Evolutionary conservation across 2,113 vertebrate genomes (phyloP).

Genomic region (Chiloscyllium plagiosum): DNA sequence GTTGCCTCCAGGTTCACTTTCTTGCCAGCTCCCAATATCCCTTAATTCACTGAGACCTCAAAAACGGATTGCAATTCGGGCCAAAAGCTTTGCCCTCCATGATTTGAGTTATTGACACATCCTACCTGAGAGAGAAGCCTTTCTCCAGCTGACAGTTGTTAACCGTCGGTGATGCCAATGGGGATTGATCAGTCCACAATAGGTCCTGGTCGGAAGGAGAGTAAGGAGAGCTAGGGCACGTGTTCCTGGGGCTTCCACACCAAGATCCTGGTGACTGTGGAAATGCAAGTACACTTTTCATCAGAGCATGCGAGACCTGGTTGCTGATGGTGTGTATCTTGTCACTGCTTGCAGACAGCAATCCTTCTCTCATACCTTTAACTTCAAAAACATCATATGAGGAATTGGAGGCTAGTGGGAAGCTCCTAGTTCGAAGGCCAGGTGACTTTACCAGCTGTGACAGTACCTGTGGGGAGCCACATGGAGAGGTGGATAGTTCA

Average conservation of each 20-base stretch:
- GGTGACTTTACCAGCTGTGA: constrained; percentile 45
- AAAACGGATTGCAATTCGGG: neutral
- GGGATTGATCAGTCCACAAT: constrained; percentile 32
- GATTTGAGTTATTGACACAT: constrained; percentile 24
- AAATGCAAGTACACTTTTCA: constrained; percentile 73
- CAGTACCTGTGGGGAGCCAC: constrained; percentile 35
- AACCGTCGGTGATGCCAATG: neutral
- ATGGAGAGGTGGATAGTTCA: constrained; percentile 39
- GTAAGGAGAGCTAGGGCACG: constrained; percentile 41
- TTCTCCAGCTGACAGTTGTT: constrained; percentile 53
- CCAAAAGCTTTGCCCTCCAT: neutral
- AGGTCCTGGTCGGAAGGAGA: constrained; percentile 43
- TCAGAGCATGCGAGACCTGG: constrained; percentile 79
- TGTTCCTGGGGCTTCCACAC: constrained; percentile 45
- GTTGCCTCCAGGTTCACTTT: neutral
- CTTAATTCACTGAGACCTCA: neutral
- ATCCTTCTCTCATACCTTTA: constrained; percentile 47
- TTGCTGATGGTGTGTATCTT: constrained; percentile 79
- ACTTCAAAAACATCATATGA: constrained; percentile 49
- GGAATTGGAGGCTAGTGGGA: constrained; percentile 55
- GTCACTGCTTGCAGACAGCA: constrained; percentile 44
- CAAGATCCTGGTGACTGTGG: constrained; percentile 49
- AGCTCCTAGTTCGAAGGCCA: constrained; percentile 62
- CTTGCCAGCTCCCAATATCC: neutral
- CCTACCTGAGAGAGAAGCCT: constrained; percentile 86